A percentile compares a stretch with the other conserved stretches of the same genome.
Evolutionary conservation across 2,797 vertebrate genomes (phyloP).

Genomic region (Fratercula arctica): DNA sequence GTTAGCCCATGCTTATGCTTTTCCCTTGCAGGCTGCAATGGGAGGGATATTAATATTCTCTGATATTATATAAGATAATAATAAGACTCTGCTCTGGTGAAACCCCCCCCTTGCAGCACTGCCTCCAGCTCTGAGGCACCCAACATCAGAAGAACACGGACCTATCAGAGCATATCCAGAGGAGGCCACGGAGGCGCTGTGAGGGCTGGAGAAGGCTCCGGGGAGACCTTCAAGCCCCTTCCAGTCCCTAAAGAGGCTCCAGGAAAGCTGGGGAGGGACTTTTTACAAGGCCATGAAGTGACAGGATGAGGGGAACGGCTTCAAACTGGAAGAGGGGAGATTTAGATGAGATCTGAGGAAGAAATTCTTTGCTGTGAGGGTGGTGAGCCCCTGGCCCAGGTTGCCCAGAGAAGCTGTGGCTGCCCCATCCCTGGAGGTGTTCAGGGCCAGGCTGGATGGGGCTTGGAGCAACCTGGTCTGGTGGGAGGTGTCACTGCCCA

Average conservation of each 20-base stretch:
- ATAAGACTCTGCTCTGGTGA: neutral
- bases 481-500: too few relatives aligned
- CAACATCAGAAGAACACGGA: too few relatives aligned
- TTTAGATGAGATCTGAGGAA: too few relatives aligned
- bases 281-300: too few relatives aligned
- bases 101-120: neutral
- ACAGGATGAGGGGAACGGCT: neutral
- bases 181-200: neutral
- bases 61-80: neutral
- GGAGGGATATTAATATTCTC: neutral
- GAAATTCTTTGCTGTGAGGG: too few relatives aligned
- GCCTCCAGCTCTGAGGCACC: neutral
- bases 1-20: neutral
- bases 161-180: neutral
- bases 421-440: too few relatives aligned
- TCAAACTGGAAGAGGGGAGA: neutral
- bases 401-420: too few relatives aligned
- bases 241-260: neutral
- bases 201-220: neutral
- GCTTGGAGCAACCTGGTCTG: too few relatives aligned
- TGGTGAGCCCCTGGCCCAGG: too few relatives aligned
- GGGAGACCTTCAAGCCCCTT: too few relatives aligned
- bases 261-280: neutral
- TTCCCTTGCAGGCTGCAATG: neutral
- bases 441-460: too few relatives aligned